Percentiles rank a stretch among this genome's conserved stretches.
phyloP scores from a whole-genome alignment of 2,888 invertebrate genomes.

The Torymus auratus region DNA sequence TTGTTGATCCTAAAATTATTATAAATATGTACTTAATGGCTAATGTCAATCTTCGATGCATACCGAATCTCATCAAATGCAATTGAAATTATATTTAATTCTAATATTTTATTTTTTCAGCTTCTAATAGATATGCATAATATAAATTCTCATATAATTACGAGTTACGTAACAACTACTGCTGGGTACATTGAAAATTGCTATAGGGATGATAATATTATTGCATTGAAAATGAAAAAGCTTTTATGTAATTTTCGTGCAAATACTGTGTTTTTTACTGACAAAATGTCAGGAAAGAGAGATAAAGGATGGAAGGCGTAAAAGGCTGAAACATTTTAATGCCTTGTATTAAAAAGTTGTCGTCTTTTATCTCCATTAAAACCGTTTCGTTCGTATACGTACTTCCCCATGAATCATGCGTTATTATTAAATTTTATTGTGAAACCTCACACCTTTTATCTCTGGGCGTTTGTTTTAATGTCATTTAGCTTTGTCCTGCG shows the following conservation, averaged over 20 bases:
- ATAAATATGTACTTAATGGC: too few species aligned
- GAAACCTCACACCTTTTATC: slow-evolving; percentile 23
- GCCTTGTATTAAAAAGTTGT: slow-evolving; percentile 10
- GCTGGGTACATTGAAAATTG: background rate
- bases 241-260: slow-evolving; percentile 17
- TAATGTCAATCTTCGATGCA: too few species aligned
- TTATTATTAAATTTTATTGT: slow-evolving; percentile 21
- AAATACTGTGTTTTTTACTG: slow-evolving; percentile 23
- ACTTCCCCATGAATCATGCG: slow-evolving; percentile 4
- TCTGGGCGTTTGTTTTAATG: slow-evolving; percentile 37
- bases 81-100: too few species aligned
- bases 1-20: too few species aligned
- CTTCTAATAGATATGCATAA: too few species aligned
- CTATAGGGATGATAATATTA: slow-evolving; percentile 5
- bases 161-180: background rate
- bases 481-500: slow-evolving; percentile 28
- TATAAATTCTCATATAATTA: background rate
- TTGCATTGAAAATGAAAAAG: slow-evolving; percentile 6
- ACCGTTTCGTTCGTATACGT: background rate
- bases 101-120: too few species aligned
- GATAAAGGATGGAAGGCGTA: background rate
- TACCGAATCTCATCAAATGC: too few species aligned
- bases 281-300: background rate
- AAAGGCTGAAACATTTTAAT: too few species aligned
- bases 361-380: slow-evolving; percentile 21